phyloP scores from a whole-genome alignment of 2,888 invertebrate genomes.

The Hyposoter didymator region DNA sequence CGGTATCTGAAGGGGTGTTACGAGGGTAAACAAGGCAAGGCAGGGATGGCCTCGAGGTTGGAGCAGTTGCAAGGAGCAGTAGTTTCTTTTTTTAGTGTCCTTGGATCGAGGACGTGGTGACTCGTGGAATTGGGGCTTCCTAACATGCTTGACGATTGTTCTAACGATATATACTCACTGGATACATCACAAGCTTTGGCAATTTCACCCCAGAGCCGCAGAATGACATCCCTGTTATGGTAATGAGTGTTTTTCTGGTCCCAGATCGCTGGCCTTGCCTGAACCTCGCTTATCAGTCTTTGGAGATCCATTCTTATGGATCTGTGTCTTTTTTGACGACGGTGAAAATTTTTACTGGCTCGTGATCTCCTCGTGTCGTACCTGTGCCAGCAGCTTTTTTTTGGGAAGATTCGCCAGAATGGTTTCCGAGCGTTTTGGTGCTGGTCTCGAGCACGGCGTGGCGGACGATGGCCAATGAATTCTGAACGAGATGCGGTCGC shows the following conservation, averaged over 20 bases:
- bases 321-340: slow-evolving; percentile 32
- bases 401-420: slow-evolving; percentile 47
- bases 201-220: slow-evolving; percentile 78
- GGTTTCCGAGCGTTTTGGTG: slow-evolving; percentile 34
- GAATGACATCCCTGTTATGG: slow-evolving; percentile 78
- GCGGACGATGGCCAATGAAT: neutral
- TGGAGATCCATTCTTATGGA: slow-evolving; percentile 75
- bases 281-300: slow-evolving; percentile 77
- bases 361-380: neutral
- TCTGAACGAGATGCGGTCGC: neutral
- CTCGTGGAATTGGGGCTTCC: neutral
- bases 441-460: slow-evolving; percentile 1
- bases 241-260: slow-evolving; percentile 79
- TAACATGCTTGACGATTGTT: neutral
- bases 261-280: slow-evolving; percentile 78
- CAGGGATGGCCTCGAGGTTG: slow-evolving; percentile 1
- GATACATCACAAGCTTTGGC: slow-evolving; percentile 78
- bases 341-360: slow-evolving; percentile 13
- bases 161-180: slow-evolving; percentile 72
- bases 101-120: slow-evolving; percentile 51
- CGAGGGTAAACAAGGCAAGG: slow-evolving; percentile 12
- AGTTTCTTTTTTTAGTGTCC: slow-evolving; percentile 35
- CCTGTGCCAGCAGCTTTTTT: slow-evolving; percentile 13
- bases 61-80: slow-evolving; percentile 29
- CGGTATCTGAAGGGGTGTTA: neutral